phyloP scores from a whole-genome alignment of 2,888 invertebrate genomes.

The Amaurobius ferox region DNA sequence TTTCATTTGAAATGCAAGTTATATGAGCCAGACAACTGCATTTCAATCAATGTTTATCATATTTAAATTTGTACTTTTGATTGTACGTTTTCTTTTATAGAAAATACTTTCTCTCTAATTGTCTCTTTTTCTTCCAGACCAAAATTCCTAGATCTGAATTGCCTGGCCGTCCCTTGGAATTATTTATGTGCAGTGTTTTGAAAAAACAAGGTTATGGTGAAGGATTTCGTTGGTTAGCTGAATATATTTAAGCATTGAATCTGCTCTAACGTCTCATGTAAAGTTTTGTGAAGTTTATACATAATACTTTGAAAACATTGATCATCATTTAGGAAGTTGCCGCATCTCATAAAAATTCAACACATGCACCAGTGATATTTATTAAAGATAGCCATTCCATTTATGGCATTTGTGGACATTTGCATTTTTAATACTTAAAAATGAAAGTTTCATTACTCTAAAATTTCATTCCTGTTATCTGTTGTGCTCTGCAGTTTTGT shows the following conservation, averaged over 20 bases:
- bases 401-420: background rate
- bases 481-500: too few relatives aligned
- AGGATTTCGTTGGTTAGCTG: slow-evolving; percentile 99
- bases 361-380: background rate
- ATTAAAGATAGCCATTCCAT: slow-evolving; percentile 18
- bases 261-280: background rate
- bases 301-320: background rate
- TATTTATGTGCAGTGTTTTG: slow-evolving; percentile 99
- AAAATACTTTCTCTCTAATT: background rate
- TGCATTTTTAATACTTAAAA: background rate
- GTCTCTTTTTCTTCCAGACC: slow-evolving; percentile 78
- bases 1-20: too few relatives aligned
- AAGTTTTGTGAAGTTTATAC: background rate
- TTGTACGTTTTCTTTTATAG: too few relatives aligned
- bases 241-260: slow-evolving; percentile 85
- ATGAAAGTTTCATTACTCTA: too few relatives aligned
- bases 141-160: slow-evolving; percentile 83
- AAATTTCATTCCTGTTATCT: too few relatives aligned
- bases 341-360: background rate
- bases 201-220: slow-evolving; percentile 99
- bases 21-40: too few relatives aligned
- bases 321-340: background rate
- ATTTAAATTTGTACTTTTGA: too few relatives aligned
- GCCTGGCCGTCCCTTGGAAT: slow-evolving; percentile 89
- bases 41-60: too few relatives aligned